phyloP scores from a whole-genome alignment of 2,113 vertebrate species.

The Zapornia atra region DNA sequence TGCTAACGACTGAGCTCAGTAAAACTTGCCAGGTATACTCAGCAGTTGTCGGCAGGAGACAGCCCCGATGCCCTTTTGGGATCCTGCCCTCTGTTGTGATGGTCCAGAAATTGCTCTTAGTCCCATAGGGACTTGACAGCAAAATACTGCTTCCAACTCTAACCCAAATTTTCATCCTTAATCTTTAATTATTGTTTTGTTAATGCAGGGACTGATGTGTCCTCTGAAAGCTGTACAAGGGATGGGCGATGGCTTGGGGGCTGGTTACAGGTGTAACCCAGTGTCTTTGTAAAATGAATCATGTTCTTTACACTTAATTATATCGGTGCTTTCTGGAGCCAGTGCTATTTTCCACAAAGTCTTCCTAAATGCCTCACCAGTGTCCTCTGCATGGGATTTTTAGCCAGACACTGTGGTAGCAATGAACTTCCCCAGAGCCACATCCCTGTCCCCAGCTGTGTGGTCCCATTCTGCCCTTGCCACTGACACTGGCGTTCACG shows the following conservation, averaged over 20 bases:
- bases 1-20: accelerated
- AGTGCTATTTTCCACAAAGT: neutral
- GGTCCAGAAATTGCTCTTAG: neutral
- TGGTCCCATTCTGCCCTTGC: neutral
- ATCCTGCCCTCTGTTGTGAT: neutral
- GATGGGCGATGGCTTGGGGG: neutral
- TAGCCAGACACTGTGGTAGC: neutral
- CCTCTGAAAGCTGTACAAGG: neutral
- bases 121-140: neutral
- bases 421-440: neutral
- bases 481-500: neutral
- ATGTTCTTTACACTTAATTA: neutral
- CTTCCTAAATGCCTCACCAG: neutral
- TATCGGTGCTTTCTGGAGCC: neutral
- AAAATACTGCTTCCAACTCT: neutral
- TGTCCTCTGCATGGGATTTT: neutral
- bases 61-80: neutral
- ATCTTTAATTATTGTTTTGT: neutral
- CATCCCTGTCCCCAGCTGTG: neutral
- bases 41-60: neutral
- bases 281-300: neutral
- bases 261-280: neutral
- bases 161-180: neutral
- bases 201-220: accelerated
- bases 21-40: neutral